phyloP scores from a whole-genome alignment of 2,797 vertebrate genomes.

The Harpagifer antarcticus region DNA sequence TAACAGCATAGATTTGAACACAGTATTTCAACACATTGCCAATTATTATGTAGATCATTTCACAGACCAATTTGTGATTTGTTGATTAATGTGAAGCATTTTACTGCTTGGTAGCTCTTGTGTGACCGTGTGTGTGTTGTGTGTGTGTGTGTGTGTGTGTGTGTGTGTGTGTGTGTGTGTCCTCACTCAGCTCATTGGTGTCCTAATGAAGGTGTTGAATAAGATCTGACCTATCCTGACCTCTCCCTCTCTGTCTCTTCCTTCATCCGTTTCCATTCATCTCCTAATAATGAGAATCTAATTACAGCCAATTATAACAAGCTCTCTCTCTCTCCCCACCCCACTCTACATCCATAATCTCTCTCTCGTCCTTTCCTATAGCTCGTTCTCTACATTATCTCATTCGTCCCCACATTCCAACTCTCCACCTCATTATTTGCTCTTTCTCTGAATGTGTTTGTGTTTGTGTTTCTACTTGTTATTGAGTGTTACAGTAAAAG shows the following conservation, averaged over 20 bases:
- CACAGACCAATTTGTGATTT: constrained; percentile 41
- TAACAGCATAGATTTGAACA: constrained; percentile 23
- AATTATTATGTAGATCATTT: constrained; percentile 34
- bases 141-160: background rate
- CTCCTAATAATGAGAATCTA: constrained; percentile 80
- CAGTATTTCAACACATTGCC: background rate
- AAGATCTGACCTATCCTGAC: constrained; percentile 73
- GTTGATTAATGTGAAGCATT: constrained; percentile 32
- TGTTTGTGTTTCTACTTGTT: constrained; percentile 31
- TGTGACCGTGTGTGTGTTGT: constrained; percentile 2
- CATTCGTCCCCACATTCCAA: constrained; percentile 27
- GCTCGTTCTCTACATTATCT: constrained; percentile 38
- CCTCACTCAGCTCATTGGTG: constrained; percentile 16
- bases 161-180: background rate
- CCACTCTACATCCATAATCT: constrained; percentile 31
- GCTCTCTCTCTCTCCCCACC: constrained; percentile 48
- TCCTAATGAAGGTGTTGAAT: constrained; percentile 64
- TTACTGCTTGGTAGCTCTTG: background rate
- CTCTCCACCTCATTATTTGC: constrained; percentile 55
- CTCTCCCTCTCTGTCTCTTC: constrained; percentile 70
- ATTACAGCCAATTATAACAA: constrained; percentile 81
- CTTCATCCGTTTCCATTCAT: constrained; percentile 78
- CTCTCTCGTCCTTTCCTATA: constrained; percentile 28
- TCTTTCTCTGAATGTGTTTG: constrained; percentile 38
- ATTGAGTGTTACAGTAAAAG: constrained; percentile 49